Evolutionary conservation across 2,797 vertebrate genomes (phyloP).

Genomic region (Cyclopterus lumpus): DNA sequence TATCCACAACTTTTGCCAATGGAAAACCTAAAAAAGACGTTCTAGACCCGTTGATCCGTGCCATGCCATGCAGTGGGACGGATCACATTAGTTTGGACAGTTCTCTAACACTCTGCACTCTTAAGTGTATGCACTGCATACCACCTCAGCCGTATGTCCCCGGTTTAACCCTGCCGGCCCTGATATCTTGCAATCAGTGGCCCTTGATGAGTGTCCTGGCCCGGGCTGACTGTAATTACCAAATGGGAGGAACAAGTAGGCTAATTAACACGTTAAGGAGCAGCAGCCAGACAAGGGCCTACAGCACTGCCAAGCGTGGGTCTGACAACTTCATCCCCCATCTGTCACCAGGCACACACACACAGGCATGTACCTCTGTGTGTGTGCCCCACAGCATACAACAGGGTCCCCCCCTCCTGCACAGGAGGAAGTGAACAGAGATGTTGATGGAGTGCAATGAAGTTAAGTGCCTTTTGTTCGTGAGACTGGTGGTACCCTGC

Average conservation of each 20-base stretch:
- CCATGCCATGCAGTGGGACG: neutral
- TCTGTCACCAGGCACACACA: constrained; percentile 60
- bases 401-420: constrained; percentile 24
- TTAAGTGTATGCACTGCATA: constrained; percentile 5
- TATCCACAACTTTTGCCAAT: constrained; percentile 1
- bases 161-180: constrained; percentile 44
- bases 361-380: constrained; percentile 35
- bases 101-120: constrained; percentile 9
- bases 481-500: constrained; percentile 26
- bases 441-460: constrained; percentile 39
- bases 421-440: constrained; percentile 40
- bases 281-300: constrained; percentile 67
- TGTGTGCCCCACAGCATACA: constrained; percentile 10
- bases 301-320: constrained; percentile 46
- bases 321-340: constrained; percentile 76
- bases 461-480: constrained; percentile 64
- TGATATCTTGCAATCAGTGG: constrained; percentile 53
- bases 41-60: neutral
- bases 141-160: constrained; percentile 52
- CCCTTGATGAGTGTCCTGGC: constrained; percentile 66
- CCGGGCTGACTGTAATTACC: constrained; percentile 74
- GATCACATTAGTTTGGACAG: neutral
- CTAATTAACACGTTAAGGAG: constrained; percentile 82
- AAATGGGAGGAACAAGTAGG: constrained; percentile 73
- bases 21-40: fast-evolving